These are phyloP conservation scores for Acronicta leporina DNA, from an alignment of 2,888 invertebrate species.

Conservation along the genomic window DNA sequence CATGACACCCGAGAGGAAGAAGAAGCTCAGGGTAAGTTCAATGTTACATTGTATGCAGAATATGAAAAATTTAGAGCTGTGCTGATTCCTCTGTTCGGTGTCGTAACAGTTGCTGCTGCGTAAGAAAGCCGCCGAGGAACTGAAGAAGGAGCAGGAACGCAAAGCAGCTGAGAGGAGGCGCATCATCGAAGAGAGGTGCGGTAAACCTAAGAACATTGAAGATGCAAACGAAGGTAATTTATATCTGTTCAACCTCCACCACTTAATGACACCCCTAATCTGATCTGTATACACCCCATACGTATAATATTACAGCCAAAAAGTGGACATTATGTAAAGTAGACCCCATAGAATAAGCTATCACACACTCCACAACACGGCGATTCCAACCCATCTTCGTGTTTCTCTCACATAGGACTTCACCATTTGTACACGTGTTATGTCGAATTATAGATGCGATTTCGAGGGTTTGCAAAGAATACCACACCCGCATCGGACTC, in stretches of 20 bases:
- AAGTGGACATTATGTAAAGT: slow-evolving; percentile 47
- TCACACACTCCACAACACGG: slow-evolving; percentile 72
- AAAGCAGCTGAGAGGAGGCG: slow-evolving; percentile 99
- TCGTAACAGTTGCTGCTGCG: slow-evolving; percentile 96
- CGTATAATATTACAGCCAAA: slow-evolving; percentile 32
- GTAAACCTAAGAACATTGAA: slow-evolving; percentile 96
- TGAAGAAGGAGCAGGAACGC: slow-evolving; percentile 99
- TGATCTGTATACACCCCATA: slow-evolving; percentile 32
- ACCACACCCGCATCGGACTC: slow-evolving; percentile 95
- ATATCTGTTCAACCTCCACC: slow-evolving; percentile 32
- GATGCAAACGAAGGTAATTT: slow-evolving; percentile 97
- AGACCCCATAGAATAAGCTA: slow-evolving; percentile 32
- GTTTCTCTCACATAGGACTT: slow-evolving; percentile 58
- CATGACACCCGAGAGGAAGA: slow-evolving; percentile 99
- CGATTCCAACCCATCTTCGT: slow-evolving; percentile 42
- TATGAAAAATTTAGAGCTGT: background rate
- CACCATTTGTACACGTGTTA: slow-evolving; percentile 69
- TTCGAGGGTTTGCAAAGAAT: slow-evolving; percentile 93
- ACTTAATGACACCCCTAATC: slow-evolving; percentile 21
- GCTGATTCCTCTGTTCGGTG: slow-evolving; percentile 14
- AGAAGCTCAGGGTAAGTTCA: slow-evolving; percentile 98
- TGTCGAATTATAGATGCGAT: slow-evolving; percentile 92
- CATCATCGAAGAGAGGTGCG: slow-evolving; percentile 98
- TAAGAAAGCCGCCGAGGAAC: slow-evolving; percentile 99
- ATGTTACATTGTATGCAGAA: background rate